Evolutionary conservation across 2,797 vertebrate genomes (phyloP).

Genomic region (Melanitta fusca): DNA sequence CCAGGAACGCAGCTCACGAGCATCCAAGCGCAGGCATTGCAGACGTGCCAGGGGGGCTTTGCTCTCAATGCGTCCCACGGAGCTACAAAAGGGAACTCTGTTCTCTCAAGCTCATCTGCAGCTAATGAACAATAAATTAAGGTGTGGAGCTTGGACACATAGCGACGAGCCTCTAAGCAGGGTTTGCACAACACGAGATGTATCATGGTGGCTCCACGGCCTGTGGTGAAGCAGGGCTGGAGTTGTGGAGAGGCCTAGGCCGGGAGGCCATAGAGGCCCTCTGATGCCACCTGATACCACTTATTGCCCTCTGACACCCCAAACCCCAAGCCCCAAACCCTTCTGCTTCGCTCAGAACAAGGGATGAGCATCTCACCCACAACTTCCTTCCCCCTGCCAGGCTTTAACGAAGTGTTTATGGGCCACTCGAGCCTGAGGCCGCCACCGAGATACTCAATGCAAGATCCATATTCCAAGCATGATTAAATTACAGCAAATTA

Average conservation of each 20-base stretch:
- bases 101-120: not conserved
- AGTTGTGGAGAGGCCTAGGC: too few relatives aligned
- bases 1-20: not conserved
- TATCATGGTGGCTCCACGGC: too few relatives aligned
- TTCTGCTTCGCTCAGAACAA: not conserved
- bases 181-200: not conserved
- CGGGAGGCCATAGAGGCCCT: not conserved
- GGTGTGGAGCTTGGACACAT: not conserved
- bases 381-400: accelerated
- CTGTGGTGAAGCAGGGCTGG: too few relatives aligned
- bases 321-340: not conserved
- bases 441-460: not conserved
- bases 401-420: not conserved
- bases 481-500: conserved; percentile 72
- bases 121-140: not conserved
- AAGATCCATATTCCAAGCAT: conserved; percentile 36
- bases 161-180: too few relatives aligned
- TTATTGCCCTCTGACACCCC: not conserved
- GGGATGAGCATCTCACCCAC: not conserved
- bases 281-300: not conserved
- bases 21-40: accelerated
- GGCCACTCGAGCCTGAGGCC: not conserved
- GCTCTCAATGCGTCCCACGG: accelerated
- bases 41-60: accelerated
- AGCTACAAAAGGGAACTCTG: not conserved